These are phyloP conservation scores for Saimiri boliviensis DNA, from an alignment of 2,113 vertebrate species.

Conservation along the genomic window DNA sequence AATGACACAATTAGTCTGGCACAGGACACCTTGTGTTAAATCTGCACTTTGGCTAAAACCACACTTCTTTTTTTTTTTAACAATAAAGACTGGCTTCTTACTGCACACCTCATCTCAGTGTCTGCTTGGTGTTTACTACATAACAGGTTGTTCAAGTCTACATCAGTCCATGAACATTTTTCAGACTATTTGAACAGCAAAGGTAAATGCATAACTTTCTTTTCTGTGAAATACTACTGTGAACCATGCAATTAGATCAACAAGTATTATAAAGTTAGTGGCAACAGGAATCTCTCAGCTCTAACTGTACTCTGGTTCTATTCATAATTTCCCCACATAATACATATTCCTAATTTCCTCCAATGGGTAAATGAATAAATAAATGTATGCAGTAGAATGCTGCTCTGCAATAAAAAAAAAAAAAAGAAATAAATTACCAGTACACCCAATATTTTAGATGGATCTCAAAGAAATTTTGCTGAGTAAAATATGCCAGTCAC, in stretches of 20 bases:
- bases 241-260: background rate
- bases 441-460: background rate
- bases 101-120: background rate
- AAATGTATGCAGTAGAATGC: background rate
- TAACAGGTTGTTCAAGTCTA: background rate
- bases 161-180: background rate
- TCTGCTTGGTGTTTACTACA: background rate
- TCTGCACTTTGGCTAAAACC: background rate
- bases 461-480: background rate
- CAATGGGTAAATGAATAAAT: background rate
- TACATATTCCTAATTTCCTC: background rate
- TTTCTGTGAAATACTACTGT: background rate
- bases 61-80: background rate
- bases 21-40: background rate
- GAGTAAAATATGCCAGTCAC: background rate
- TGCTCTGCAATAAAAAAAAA: background rate
- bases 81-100: background rate
- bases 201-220: background rate
- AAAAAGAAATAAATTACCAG: background rate
- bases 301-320: background rate
- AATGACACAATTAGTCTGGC: background rate
- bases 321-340: background rate
- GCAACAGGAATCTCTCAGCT: background rate
- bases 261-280: background rate
- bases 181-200: background rate